Base-by-base conservation (phyloP, 2,797 vertebrate genomes). In the Zonotrichia albicollis region DNA sequence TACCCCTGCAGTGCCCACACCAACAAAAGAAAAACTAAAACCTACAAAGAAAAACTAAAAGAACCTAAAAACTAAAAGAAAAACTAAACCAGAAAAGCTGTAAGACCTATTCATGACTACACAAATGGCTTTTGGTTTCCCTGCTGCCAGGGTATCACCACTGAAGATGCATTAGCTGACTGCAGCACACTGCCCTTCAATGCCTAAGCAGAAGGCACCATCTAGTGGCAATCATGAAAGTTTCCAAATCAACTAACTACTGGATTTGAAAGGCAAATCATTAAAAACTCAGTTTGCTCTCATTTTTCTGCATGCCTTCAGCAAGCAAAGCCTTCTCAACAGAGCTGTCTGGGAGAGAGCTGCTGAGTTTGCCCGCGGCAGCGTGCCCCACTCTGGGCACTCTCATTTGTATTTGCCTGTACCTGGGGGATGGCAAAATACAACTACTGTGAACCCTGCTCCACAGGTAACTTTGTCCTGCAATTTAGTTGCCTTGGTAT, bases 151-250 rank as follows among this genome's bases (percentile, higher is more conserved):
- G 30, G 40, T 38, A 87, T 7, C 40, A 11, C 8, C 38, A 16
- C 1, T 8, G 34, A 48, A 51, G 48, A 48, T 0, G 20, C 4
- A 12, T 5, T 2, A n/a, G 22, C 22, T 51, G 78, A 62, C 1
- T 21, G 46, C 43, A 40, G 25, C n/a, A 40, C 15, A 22, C 40
- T 23, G 46, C 40, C 25, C 32, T 13, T 48, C 61, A 45, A 60
- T 15, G 43, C 36, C 88, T 92, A 67, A 45, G 89, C 65, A 83
- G 50, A 94, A 90, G 21, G 81, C 93, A 61, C 96, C 96, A 96
- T 77, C 96, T 96, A 95, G 95, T 58, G 95, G 95, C 55, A 60
- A 51, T 2, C 26, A 2, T 15, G 9, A 13, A 65, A 82, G 13
- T 45, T 88, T 68, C 46, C 72, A 61, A 45, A 36, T 6, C 48